phyloP scores from a whole-genome alignment of 2,797 vertebrate genomes.

The Thunnus albacares region DNA sequence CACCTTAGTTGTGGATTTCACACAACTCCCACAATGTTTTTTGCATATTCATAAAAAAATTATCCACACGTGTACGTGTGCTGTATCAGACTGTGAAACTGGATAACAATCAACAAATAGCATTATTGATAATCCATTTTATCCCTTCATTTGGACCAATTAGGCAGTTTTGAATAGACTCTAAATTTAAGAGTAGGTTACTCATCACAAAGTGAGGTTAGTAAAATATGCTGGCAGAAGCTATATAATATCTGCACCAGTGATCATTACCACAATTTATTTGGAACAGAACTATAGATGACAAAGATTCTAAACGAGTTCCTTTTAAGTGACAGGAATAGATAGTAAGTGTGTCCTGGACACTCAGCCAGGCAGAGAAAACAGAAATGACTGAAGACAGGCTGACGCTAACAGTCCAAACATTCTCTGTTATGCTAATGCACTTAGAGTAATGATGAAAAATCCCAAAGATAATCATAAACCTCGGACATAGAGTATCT shows the following conservation, averaged over 20 bases:
- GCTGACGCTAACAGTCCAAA: slow-evolving; percentile 38
- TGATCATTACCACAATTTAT: slow-evolving; percentile 55
- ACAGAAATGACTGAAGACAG: slow-evolving; percentile 46
- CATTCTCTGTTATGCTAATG: slow-evolving; percentile 64
- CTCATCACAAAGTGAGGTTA: slow-evolving; percentile 19
- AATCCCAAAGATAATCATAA: slow-evolving; percentile 60
- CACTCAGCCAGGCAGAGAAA: slow-evolving; percentile 23
- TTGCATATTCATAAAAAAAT: slow-evolving; percentile 50
- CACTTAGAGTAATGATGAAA: slow-evolving; percentile 48
- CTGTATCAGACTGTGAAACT: neutral
- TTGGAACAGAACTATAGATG: slow-evolving; percentile 33
- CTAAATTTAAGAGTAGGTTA: slow-evolving; percentile 13
- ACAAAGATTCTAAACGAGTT: slow-evolving; percentile 35
- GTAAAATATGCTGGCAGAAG: slow-evolving; percentile 13
- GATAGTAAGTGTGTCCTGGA: slow-evolving; percentile 46
- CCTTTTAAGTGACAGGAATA: slow-evolving; percentile 65
- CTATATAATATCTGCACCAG: slow-evolving; percentile 7
- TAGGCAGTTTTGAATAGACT: slow-evolving; percentile 4
- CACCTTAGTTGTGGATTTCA: slow-evolving; percentile 42
- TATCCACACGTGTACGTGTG: neutral
- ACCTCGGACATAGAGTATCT: slow-evolving; percentile 31
- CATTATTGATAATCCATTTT: slow-evolving; percentile 26
- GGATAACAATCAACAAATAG: neutral
- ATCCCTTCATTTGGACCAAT: slow-evolving; percentile 36
- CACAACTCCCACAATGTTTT: slow-evolving; percentile 38